A percentile compares a stretch with the other conserved stretches of the same genome.
These are phyloP conservation scores for Drosophila pseudotalamancana DNA, from an alignment of 2,888 invertebrate genomes.

Conservation along the genomic window DNA sequence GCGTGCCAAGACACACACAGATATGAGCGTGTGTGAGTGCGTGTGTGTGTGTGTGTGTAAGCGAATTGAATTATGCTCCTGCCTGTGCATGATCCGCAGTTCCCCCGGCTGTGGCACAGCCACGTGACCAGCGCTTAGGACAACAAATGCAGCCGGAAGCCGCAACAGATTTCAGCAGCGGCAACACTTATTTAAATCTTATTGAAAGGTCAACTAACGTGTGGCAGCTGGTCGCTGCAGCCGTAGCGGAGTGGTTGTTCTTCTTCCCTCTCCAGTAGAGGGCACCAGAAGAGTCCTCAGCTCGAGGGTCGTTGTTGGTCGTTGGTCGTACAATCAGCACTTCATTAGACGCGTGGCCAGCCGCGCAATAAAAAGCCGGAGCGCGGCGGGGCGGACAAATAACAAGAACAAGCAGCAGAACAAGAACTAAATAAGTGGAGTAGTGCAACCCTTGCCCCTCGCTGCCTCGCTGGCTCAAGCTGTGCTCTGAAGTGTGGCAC, in stretches of 20 bases:
- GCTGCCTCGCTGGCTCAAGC: constrained; percentile 45
- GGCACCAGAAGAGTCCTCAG: constrained; percentile 38
- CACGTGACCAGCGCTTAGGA: constrained; percentile 56
- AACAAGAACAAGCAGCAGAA: constrained; percentile 21
- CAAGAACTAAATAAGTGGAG: constrained; percentile 17
- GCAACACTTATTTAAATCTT: constrained; percentile 57
- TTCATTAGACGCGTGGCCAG: constrained; percentile 81
- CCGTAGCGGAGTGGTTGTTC: constrained; percentile 10
- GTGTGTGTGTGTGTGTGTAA: background rate
- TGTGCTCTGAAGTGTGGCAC: constrained; percentile 43
- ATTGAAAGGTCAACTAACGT: constrained; percentile 82
- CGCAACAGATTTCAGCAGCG: constrained; percentile 44
- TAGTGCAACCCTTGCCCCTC: constrained; percentile 7
- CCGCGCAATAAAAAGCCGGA: constrained; percentile 46
- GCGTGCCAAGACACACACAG: constrained; percentile 47
- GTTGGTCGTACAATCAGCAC: constrained; percentile 65
- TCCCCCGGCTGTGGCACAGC: constrained; percentile 4
- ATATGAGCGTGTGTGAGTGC: background rate
- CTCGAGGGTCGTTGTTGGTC: constrained; percentile 39
- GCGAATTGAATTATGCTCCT: constrained; percentile 15
- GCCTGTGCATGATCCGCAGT: constrained; percentile 3
- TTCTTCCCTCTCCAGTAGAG: constrained; percentile 27
- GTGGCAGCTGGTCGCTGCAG: constrained; percentile 47
- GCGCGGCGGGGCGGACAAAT: constrained; percentile 47
- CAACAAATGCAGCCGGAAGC: constrained; percentile 54